Evolutionary conservation across 2,888 invertebrate species (phyloP), one percentile per base, ranked within the genome.

Genomic region (Drepanosiphum platanoidis): DNA sequence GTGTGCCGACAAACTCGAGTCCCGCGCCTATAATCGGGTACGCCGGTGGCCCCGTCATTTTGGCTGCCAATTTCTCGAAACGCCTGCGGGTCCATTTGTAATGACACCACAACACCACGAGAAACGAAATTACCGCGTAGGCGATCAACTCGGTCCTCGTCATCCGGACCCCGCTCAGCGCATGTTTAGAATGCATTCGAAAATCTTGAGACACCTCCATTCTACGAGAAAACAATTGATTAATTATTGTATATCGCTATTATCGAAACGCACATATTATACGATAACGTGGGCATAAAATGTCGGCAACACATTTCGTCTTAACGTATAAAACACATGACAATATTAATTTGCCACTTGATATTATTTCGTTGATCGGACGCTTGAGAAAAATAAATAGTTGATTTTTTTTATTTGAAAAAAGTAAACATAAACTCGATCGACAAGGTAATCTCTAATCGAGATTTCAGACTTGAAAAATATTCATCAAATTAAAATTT

Each of bases 41-140:
- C 1, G 87, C 77, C 27, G 87, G 87, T 0, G 88, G 88, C 27
- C 88, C 88, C 0, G 86, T 86, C 64, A 87, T 84, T 81, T 77
- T 86, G 1, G 87, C 39, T 7, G 87, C 86, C 22, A 87, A 81
- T 66, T 70, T 87, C 58, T 87, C 87, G 80, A 87, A 77, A 36
- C 86, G 86, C 27, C 87, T 86, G 7, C 87, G 84, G 27, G 80
- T 86, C 87, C 87, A 87, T 86, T 87, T 87, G 18, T n/a, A 72
- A 18, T 86, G 32, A 42, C 68, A 81, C 70, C 70, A 71, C n/a
- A 77, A 27, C 9, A 77, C 70, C 42, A 86, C 86, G 15, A 77
- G 22, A 36, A 82, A 77, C 3, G 70, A 66, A 30, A 86, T 77
- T 18, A 84, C 13, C 89, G 86, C 88, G 89, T 89, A 87, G 90